Evolutionary conservation across 1,140 invertebrate species (phyloP), one percentile per base, ranked within the genome.

Genomic region (Pachyrhynchus sulphureomaculatus): DNA sequence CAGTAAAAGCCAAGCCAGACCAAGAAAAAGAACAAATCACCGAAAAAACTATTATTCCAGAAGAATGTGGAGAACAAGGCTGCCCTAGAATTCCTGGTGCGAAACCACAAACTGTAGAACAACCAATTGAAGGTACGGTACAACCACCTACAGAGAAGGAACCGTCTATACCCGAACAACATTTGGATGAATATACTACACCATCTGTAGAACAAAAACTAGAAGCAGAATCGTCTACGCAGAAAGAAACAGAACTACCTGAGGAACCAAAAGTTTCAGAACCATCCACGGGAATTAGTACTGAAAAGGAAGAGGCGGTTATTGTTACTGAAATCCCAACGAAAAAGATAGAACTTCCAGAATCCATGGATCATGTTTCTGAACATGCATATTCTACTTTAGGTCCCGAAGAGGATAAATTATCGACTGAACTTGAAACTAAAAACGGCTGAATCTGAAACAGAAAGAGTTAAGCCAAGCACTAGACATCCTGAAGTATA

Each of bases 311-410:
- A 58, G 68, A 72, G 66, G 64, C 64, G 21, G 45, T 59, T 51
- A 61, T 65, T 34, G 29, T 70, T 33, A 69, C 66, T 23, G 64
- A 67, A 44, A 64, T 41, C 41, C 42, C 58, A 18, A 36, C 48
- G 4, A 57, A 60, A 37, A 62, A 54, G 29, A 64, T 64, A 33
- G 71, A 71, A 65, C 29, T 56, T 15, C 66, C 72, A 39, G 52
- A 63, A 53, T 63, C 64, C 18, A 56, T 61, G 54, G 55, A 68
- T 42, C 52, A 64, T 13, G 52, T 64, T 12, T 65, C 56, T 21
- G 66, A 69, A 64, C 62, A 34, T 44, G 41, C 48, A 21, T 24
- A 34, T 13, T 32, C 52, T 54, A 42, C 51, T 33, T 42, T 49
- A 39, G 26, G 12, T 24, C 42, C 56, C 8, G 33, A 36, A 37